Conservation (phyloP, 2,113 vertebrate genomes). For the Xenus cinereus region DNA sequence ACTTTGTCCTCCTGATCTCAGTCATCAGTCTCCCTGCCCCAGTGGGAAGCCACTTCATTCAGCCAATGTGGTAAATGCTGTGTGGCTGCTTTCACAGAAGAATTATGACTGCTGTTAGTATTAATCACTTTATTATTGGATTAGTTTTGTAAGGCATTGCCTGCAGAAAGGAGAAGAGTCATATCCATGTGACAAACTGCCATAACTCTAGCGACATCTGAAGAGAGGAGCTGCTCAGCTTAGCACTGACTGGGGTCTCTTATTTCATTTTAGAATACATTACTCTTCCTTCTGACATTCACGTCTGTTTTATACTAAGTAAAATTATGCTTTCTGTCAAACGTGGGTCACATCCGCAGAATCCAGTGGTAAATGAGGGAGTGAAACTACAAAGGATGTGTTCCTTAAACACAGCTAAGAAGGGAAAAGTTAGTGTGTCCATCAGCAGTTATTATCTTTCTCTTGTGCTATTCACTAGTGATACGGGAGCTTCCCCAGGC, state of each 20-base stretch:
- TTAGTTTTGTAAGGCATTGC: not conserved
- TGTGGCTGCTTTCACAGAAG: not conserved
- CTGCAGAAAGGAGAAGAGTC: not conserved
- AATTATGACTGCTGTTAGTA: not conserved
- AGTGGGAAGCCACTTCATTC: not conserved
- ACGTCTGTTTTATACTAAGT: not conserved
- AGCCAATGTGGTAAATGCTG: not conserved
- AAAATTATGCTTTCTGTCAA: not conserved
- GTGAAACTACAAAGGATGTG: not conserved
- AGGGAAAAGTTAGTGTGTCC: not conserved
- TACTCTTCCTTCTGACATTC: not conserved
- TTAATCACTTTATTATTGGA: not conserved
- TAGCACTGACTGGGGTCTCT: not conserved
- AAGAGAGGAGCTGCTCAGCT: not conserved
- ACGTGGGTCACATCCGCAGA: not conserved
- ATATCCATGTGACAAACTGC: not conserved
- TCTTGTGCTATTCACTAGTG: not conserved
- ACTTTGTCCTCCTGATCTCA: not conserved
- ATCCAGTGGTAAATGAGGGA: not conserved
- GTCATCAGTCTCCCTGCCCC: not conserved
- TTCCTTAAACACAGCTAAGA: not conserved
- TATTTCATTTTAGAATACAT: not conserved
- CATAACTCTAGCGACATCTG: not conserved
- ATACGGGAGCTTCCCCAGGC: not conserved
- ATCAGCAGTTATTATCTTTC: not conserved